Conservation (phyloP, 2,888 invertebrate genomes). For the Synanthedon myopaeformis region DNA sequence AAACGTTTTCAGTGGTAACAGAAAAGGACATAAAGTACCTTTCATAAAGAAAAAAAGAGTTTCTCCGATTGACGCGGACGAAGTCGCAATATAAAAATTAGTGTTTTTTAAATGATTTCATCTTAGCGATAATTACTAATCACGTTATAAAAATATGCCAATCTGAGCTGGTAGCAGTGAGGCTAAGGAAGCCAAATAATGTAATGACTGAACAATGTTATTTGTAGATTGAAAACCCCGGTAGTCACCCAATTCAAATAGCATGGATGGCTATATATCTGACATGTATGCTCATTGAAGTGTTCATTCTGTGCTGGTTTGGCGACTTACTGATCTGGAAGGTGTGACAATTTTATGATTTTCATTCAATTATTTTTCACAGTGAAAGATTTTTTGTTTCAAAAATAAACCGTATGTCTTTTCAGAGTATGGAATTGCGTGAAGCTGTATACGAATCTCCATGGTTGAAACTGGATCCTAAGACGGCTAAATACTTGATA, state of each 20-base stretch:
- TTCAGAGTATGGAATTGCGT: conserved; percentile 55
- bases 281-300: conserved; percentile 62
- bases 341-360: conserved; percentile 20
- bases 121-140: too few relatives aligned
- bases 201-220: not conserved
- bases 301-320: conserved; percentile 65
- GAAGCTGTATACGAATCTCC: conserved; percentile 65
- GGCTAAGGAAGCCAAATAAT: not conserved
- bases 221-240: conserved; percentile 55
- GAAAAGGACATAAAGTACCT: too few relatives aligned
- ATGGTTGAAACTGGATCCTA: conserved; percentile 48
- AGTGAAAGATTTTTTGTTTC: too few relatives aligned
- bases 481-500: conserved; percentile 42
- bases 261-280: conserved; percentile 63
- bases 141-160: too few relatives aligned
- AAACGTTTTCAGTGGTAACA: too few relatives aligned
- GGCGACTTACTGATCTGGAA: conserved; percentile 62
- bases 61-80: too few relatives aligned
- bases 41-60: too few relatives aligned
- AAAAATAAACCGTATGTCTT: conserved; percentile 6
- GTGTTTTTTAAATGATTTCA: too few relatives aligned
- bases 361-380: not conserved
- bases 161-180: too few relatives aligned
- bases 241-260: conserved; percentile 57
- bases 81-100: too few relatives aligned